Conservation (phyloP, 2,888 invertebrate genomes). For the Leucophora obtusa region DNA sequence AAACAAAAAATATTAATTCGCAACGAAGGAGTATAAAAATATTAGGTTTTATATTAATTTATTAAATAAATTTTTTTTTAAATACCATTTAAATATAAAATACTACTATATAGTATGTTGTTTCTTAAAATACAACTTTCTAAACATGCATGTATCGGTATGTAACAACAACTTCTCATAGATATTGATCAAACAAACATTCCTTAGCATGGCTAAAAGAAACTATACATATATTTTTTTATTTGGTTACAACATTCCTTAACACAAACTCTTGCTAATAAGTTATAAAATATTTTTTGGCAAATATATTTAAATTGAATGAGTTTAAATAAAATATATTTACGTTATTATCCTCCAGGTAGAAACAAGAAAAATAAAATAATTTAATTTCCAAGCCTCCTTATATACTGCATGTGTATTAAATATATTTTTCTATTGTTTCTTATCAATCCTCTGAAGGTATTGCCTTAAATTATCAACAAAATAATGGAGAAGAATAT, state of each 20-base stretch:
- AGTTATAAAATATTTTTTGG: slow-evolving; percentile 10
- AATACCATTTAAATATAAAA: no score
- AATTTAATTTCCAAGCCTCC: neutral
- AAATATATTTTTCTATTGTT: neutral
- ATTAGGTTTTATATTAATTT: no score
- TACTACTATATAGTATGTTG: no score
- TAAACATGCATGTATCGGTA: no score
- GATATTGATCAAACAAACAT: slow-evolving; percentile 57
- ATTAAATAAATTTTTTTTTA: no score
- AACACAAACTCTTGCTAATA: neutral
- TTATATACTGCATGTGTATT: neutral
- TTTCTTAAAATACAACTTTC: no score
- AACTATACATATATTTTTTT: no score
- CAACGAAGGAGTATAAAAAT: no score
- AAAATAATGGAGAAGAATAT: slow-evolving; percentile 81
- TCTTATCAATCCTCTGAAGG: slow-evolving; percentile 76
- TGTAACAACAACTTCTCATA: neutral
- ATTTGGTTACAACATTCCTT: slow-evolving; percentile 40
- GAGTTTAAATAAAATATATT: slow-evolving; percentile 84
- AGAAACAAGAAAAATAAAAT: neutral
- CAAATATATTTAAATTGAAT: slow-evolving; percentile 74
- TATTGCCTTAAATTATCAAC: slow-evolving; percentile 82
- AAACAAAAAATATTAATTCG: no score
- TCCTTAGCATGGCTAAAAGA: neutral
- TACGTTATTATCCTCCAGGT: slow-evolving; percentile 87